A percentile compares a stretch with the other conserved stretches of the same genome.
phyloP scores from a whole-genome alignment of 2,113 vertebrate genomes.

The Halcyon malimbica region DNA sequence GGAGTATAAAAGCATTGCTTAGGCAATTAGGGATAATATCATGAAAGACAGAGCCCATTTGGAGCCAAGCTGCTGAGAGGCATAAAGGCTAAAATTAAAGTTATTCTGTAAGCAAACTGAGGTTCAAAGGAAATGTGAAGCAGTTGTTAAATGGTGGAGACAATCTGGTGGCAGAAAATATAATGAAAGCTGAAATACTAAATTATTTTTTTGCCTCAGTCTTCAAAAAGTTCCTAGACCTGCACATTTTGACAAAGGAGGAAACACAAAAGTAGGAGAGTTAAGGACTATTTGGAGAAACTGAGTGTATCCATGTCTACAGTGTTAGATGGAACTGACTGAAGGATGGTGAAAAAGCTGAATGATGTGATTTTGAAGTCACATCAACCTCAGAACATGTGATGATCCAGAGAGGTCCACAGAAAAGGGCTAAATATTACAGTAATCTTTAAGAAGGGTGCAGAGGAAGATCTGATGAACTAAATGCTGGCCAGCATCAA shows the following conservation, averaged over 20 bases:
- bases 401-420: background rate
- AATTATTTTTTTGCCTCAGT: background rate
- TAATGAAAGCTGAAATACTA: background rate
- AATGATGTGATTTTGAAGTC: background rate
- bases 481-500: background rate
- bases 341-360: background rate
- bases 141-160: background rate
- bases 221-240: background rate
- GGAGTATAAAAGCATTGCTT: background rate
- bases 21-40: background rate
- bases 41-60: background rate
- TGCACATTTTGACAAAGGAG: background rate
- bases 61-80: background rate
- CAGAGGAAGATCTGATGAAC: background rate
- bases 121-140: background rate
- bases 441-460: background rate
- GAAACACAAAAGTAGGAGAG: background rate
- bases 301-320: background rate
- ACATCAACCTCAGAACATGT: background rate
- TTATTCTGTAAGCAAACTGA: background rate
- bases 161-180: background rate
- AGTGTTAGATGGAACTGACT: background rate
- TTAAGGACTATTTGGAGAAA: background rate
- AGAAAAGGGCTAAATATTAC: background rate
- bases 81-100: background rate